Evolutionary conservation across 2,888 invertebrate genomes (phyloP), one percentile per base, ranked within the genome.

Genomic region (Empis livida): DNA sequence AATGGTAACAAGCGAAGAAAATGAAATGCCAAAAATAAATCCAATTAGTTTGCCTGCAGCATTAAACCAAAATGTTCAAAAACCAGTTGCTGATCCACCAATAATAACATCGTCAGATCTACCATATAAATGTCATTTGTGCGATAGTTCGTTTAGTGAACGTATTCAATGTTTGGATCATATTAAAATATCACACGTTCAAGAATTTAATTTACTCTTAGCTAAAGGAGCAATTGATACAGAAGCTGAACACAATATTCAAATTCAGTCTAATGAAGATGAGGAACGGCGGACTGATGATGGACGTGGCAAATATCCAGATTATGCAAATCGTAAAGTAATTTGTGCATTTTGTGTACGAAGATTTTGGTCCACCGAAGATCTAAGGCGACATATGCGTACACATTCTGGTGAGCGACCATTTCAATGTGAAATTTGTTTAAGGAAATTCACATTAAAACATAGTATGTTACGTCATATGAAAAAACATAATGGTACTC

Each of bases 331-430:
- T 59, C 76, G 89, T 59, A 89, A 89, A 75, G 89, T 86, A 8
- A 85, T 89, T 48, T 91, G 94, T 65, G 91, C 92, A 0, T 90
- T 94, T 62, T 95, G 94, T 66, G 77, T 92, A 63, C 84, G 93
- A 51, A 81, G 92, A 42, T 94, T 94, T 71, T 93, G 92, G 92
- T 93, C 93, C 0, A 88, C 92, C 0, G 93, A 94, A 64, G 94
- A 95, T 66, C 72, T 94, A 6, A 77, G 93, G 0, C 79, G 93
- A 0, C 95, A 95, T 68, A 93, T 94, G 90, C 74, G 92, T 16
- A 93, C 92, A 0, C 94, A 95, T 65, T 88, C 89, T 0, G 92
- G 92, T 0, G 93, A 93, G 62, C 72, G 92, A 2, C 93, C 93
- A 0, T 94, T 92, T 65, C 86, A 87, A 49, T 94, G 93, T 63